phyloP scores from a whole-genome alignment of 2,113 vertebrate species.

The Petaurus breviceps region DNA sequence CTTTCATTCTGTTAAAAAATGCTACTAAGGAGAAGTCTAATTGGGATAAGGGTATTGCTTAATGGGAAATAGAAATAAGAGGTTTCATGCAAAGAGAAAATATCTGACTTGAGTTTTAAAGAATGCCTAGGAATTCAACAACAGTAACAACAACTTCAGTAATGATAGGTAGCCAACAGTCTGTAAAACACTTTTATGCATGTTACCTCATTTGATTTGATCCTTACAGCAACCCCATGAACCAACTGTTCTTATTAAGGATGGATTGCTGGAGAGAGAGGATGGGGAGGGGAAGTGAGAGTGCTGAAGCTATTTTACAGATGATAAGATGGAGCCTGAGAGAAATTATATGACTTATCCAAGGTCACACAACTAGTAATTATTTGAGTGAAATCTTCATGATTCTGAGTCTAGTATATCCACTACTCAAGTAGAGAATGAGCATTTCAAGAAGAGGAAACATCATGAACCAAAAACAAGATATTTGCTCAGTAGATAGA shows the following conservation, averaged over 20 bases:
- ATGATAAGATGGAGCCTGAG: neutral
- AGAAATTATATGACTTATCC: neutral
- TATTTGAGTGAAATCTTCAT: neutral
- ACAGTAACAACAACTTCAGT: neutral
- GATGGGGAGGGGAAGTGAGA: no score
- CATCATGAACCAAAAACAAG: neutral
- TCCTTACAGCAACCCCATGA: neutral
- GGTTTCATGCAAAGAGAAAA: neutral
- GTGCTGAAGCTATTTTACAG: neutral
- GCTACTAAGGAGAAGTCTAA: neutral
- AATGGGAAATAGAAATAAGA: neutral
- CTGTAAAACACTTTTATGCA: neutral
- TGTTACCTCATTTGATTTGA: neutral
- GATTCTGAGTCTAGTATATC: neutral
- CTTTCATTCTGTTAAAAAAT: neutral
- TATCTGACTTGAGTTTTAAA: neutral
- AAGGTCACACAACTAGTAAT: neutral
- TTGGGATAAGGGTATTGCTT: neutral
- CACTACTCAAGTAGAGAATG: neutral
- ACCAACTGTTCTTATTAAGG: neutral
- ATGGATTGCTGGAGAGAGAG: no score
- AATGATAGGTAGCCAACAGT: neutral
- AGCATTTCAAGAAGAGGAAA: neutral
- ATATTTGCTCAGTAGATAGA: neutral
- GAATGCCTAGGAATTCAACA: neutral